Base-by-base conservation (phyloP, 2,888 invertebrate genomes). In the Lasioglossum marginatum region DNA sequence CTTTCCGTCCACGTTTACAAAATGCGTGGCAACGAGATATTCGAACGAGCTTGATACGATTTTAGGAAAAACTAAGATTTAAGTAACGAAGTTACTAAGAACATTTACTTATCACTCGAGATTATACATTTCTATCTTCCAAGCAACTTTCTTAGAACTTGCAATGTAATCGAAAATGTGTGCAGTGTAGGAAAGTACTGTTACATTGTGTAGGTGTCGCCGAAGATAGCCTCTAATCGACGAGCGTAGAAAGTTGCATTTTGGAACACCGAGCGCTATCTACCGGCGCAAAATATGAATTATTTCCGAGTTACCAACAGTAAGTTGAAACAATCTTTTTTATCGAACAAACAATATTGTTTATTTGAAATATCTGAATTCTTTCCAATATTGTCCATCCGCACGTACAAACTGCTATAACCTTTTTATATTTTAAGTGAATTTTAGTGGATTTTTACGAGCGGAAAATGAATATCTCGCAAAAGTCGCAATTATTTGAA, bases 301-400 rank as follows among this genome's bases (percentile, higher is more conserved):
- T 27, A 48, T 31, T 37, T 16, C 0, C 75, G 31, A 8, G 60
- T 72, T 85, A 79, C 75, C 79, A 76, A 66, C 77, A 37, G 37
- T 57, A 77, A 77, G 45, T n/a, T 19, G n/a, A 63, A 71, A 70
- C 14, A 52, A n/a, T 1, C 52, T 73, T 75, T n/a, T 31, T 12
- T 77, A 87, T 87, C 52, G 86, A 87, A 77, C 85, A 87, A 87
- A 87, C 86, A 85, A 81, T 73, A 16, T 68, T 78, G 71, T 60
- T 78, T 78, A 73, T 72, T 78, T 63, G 16, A 23, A 34, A 23
- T 45, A 10, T n/a, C 19, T 23, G n/a, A n/a, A 60, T 80, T 72
- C n/a, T 71, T 40, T 27, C 60, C 6, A 8, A 43, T 27, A 48
- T 57, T 68, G 43, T 31, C 23, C n/a, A 27, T 70, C 19, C 6